A percentile compares a stretch with the other conserved stretches of the same genome.
These are phyloP conservation scores for Mesocentrotus franciscanus DNA, from an alignment of 53 echinoderm and acorn worm genomes.

Conservation along the genomic window DNA sequence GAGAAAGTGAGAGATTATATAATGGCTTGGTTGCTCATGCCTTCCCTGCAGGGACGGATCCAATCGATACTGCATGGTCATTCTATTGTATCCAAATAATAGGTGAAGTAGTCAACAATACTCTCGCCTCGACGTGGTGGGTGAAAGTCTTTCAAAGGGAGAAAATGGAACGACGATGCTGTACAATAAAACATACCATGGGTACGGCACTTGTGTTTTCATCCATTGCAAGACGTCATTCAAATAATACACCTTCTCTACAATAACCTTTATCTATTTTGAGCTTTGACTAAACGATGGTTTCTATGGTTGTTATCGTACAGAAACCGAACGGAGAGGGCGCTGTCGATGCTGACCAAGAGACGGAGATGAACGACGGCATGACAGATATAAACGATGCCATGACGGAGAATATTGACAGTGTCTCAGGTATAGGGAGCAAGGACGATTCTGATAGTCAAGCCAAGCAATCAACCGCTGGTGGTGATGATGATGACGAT, in stretches of 20 bases:
- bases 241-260: constrained; percentile 17
- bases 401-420: constrained; percentile 54
- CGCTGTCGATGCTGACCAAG: constrained; percentile 38
- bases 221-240: not conserved
- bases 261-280: constrained; percentile 1
- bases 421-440: not conserved
- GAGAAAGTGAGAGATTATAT: not conserved
- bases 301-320: not conserved
- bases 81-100: constrained; percentile 5
- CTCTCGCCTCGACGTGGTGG: not conserved
- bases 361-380: constrained; percentile 54
- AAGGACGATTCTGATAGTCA: constrained; percentile 56
- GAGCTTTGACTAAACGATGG: constrained; percentile 18
- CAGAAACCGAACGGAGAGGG: constrained; percentile 49
- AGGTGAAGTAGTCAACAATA: not conserved
- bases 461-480: constrained; percentile 24
- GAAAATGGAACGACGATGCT: not conserved
- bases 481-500: constrained; percentile 49
- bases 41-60: not conserved
- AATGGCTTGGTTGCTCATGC: constrained; percentile 36
- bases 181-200: not conserved
- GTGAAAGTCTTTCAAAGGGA: constrained; percentile 4
- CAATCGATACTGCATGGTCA: constrained; percentile 49
- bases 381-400: not conserved
- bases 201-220: constrained; percentile 21